Percentiles rank a stretch among this genome's conserved stretches.
These are phyloP conservation scores for Chaetodon trifascialis DNA, from an alignment of 2,113 vertebrate species.

Conservation along the genomic window DNA sequence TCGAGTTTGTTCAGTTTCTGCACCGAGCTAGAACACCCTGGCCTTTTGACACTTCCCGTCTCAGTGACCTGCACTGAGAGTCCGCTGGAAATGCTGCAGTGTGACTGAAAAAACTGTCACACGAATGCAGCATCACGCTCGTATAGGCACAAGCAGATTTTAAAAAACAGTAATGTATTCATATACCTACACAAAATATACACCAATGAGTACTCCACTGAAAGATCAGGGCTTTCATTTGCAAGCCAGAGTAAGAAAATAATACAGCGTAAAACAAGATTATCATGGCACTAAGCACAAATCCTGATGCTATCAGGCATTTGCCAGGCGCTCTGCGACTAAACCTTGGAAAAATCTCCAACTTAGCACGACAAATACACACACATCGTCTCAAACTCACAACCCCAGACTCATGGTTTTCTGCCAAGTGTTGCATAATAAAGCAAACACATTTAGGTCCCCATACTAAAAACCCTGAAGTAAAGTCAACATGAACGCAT, in stretches of 20 bases:
- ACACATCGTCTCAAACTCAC: constrained; percentile 30
- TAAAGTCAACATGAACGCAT: constrained; percentile 63
- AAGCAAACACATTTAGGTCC: constrained; percentile 57
- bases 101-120: background rate
- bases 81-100: background rate
- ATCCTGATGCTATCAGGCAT: constrained; percentile 54
- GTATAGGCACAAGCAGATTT: background rate
- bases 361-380: constrained; percentile 35
- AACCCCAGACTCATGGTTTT: constrained; percentile 13
- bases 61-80: constrained; percentile 31
- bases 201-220: constrained; percentile 6
- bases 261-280: constrained; percentile 57
- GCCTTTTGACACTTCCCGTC: constrained; percentile 34
- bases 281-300: constrained; percentile 47
- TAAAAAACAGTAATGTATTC: constrained; percentile 5
- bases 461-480: constrained; percentile 50
- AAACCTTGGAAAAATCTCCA: constrained; percentile 43
- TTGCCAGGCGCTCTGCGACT: constrained; percentile 29
- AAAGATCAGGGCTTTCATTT: constrained; percentile 35
- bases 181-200: constrained; percentile 19
- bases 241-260: constrained; percentile 37
- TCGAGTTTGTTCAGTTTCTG: constrained; percentile 30
- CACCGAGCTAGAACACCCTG: constrained; percentile 13
- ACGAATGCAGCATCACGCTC: background rate
- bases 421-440: constrained; percentile 55